Base-by-base conservation (phyloP, 1,140 invertebrate genomes). In the Aricia agestis region DNA sequence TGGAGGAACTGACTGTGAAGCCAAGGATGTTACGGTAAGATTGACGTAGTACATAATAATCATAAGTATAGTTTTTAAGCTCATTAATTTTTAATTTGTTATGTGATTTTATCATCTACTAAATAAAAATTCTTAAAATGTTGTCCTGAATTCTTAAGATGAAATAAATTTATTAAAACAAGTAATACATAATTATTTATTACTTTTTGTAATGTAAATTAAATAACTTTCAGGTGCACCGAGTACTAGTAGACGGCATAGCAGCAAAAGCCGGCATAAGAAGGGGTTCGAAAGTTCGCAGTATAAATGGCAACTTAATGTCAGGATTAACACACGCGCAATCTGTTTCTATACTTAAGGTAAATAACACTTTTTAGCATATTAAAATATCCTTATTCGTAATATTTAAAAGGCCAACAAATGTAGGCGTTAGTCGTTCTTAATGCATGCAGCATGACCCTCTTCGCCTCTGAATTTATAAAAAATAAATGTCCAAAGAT, bases 261-360 rank as follows among this genome's bases (percentile, higher is more conserved):
- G 97, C 97, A 10, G 96, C 97, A 79, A 94, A 95, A 80, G 97
- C 98, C 86, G 97, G 97, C 67, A 93, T 98, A n/a, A 95, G 96
- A 85, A 95, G 96, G 82, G 97, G 97, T 15, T 97, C 98, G 81
- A 94, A 97, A 80, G 95, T 98, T 11, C 90, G 97, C 52, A 97
- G 97, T 52, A 97, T 98, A 75, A 98, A 98, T 87, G 96, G 96
- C n/a, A 94, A 94, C 81, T 94, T 93, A 74, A 96, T 97, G 87
- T 93, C 95, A 70, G 96, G 95, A 67, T 89, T 98, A 18, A 97
- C 96, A 32, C 97, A 98, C 84, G 93, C 95, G 15, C 95, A 98
- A 84, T 97, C 97, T 71, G 93, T 98, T 68, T 94, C 95, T 74
- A 95, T 98, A 72, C 92, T 98, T 0, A 98, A 98, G 93, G 95